Percentiles rank a stretch among this genome's conserved stretches.
Conservation (phyloP, 1,140 invertebrate species). For the Drosophila punjabiensis region DNA sequence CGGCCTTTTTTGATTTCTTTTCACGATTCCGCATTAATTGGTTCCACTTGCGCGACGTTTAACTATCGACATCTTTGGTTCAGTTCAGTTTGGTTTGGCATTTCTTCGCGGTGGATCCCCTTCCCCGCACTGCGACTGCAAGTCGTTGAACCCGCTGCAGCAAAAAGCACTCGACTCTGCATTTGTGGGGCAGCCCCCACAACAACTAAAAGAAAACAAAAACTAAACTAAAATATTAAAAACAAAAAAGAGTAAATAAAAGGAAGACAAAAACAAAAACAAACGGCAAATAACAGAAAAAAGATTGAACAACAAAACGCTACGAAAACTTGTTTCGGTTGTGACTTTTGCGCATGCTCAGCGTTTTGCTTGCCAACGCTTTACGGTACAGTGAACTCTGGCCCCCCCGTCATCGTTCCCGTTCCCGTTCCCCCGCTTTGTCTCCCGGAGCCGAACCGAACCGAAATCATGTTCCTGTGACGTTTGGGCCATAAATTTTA, state of each 20-base stretch:
- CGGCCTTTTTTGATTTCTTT: slow-evolving; percentile 55
- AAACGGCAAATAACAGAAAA: slow-evolving; percentile 40
- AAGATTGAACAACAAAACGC: slow-evolving; percentile 53
- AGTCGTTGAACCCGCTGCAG: slow-evolving; percentile 56
- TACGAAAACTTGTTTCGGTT: slow-evolving; percentile 73
- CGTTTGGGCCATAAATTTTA: slow-evolving; percentile 77
- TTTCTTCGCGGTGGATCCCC: slow-evolving; percentile 32
- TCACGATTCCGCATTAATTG: slow-evolving; percentile 65
- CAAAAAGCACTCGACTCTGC: slow-evolving; percentile 48
- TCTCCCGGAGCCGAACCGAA: not conserved
- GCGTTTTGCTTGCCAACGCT: slow-evolving; percentile 67
- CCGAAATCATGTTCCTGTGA: slow-evolving; percentile 73
- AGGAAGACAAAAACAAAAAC: slow-evolving; percentile 38
- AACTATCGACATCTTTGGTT: slow-evolving; percentile 63
- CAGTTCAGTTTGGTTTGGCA: slow-evolving; percentile 41
- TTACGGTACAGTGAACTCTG: slow-evolving; percentile 80
- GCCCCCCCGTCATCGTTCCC: slow-evolving; percentile 11
- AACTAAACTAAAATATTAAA: slow-evolving; percentile 19
- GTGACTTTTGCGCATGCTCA: slow-evolving; percentile 80
- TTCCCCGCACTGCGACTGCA: slow-evolving; percentile 5
- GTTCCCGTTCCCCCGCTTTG: not conserved
- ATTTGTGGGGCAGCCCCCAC: slow-evolving; percentile 45
- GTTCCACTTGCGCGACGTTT: slow-evolving; percentile 77
- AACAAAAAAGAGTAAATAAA: slow-evolving; percentile 26
- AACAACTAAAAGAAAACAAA: slow-evolving; percentile 17